phyloP scores from a whole-genome alignment of 2,888 invertebrate genomes.

The Parapristionchus giblindavisi region DNA sequence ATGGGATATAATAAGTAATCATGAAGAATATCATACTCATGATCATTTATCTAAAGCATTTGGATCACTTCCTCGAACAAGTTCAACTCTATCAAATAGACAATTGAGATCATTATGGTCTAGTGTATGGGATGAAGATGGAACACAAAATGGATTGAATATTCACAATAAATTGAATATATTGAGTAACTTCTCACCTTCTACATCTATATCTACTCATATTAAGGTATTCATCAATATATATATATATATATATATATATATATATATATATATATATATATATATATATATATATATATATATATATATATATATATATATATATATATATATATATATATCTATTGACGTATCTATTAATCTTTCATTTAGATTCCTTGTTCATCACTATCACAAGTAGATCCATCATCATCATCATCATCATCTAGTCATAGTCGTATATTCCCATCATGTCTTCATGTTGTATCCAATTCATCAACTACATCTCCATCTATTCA shows the following conservation, averaged over 20 bases:
- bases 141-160: slow-evolving; percentile 10
- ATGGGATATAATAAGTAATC: slow-evolving; percentile 56
- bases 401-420: not conserved
- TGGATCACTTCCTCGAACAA: slow-evolving; percentile 47
- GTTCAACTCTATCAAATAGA: slow-evolving; percentile 19
- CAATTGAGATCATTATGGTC: slow-evolving; percentile 31
- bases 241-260: too few relatives aligned
- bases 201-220: too few relatives aligned
- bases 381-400: not conserved
- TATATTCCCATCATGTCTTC: slow-evolving; percentile 15
- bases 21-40: slow-evolving; percentile 53
- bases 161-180: not conserved
- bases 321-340: too few relatives aligned
- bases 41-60: slow-evolving; percentile 49
- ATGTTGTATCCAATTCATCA: slow-evolving; percentile 6
- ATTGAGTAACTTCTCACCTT: too few relatives aligned
- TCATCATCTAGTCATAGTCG: not conserved
- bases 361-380: slow-evolving; percentile 6
- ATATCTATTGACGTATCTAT: not conserved
- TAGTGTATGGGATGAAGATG: slow-evolving; percentile 30
- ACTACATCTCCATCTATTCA: slow-evolving; percentile 1
- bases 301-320: too few relatives aligned
- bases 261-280: too few relatives aligned
- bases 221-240: too few relatives aligned
- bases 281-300: too few relatives aligned